These are phyloP conservation scores for Malthinus seriepunctatus DNA, from an alignment of 2,888 invertebrate genomes.

Conservation along the genomic window DNA sequence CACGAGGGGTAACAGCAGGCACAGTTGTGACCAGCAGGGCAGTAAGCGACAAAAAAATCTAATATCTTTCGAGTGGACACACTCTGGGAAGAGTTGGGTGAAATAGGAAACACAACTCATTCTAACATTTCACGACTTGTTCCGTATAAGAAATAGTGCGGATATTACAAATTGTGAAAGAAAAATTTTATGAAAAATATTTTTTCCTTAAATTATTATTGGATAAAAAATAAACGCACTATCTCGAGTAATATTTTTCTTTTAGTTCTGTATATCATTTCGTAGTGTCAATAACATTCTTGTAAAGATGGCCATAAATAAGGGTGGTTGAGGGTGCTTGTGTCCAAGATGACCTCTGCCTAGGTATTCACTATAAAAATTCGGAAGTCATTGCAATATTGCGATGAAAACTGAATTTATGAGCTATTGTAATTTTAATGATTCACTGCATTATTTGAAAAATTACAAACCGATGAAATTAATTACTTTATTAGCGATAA, in stretches of 20 bases:
- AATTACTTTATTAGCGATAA: no score
- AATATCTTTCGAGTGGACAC: slow-evolving; percentile 49
- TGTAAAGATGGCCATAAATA: slow-evolving; percentile 48
- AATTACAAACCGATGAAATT: no score
- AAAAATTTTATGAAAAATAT: no score
- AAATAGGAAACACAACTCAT: slow-evolving; percentile 49
- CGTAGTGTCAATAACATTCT: slow-evolving; percentile 51
- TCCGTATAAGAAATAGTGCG: slow-evolving; percentile 45
- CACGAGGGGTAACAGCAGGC: slow-evolving; percentile 50
- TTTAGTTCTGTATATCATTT: slow-evolving; percentile 19
- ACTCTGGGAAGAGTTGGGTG: slow-evolving; percentile 37
- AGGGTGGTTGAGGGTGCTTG: slow-evolving; percentile 36
- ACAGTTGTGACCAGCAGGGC: slow-evolving; percentile 40
- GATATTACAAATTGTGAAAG: slow-evolving; percentile 36
- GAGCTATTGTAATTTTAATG: not conserved
- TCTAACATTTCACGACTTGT: slow-evolving; percentile 50
- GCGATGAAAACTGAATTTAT: slow-evolving; percentile 4
- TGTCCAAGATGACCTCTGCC: slow-evolving; percentile 21
- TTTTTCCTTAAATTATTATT: slow-evolving; percentile 2
- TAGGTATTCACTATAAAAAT: slow-evolving; percentile 8
- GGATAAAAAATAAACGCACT: slow-evolving; percentile 13
- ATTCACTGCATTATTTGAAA: no score
- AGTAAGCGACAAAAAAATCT: slow-evolving; percentile 43
- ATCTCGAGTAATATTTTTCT: slow-evolving; percentile 11
- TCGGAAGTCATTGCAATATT: slow-evolving; percentile 4